Conservation (phyloP, 2,797 vertebrate genomes). For the Chrysocyon brachyurus region DNA sequence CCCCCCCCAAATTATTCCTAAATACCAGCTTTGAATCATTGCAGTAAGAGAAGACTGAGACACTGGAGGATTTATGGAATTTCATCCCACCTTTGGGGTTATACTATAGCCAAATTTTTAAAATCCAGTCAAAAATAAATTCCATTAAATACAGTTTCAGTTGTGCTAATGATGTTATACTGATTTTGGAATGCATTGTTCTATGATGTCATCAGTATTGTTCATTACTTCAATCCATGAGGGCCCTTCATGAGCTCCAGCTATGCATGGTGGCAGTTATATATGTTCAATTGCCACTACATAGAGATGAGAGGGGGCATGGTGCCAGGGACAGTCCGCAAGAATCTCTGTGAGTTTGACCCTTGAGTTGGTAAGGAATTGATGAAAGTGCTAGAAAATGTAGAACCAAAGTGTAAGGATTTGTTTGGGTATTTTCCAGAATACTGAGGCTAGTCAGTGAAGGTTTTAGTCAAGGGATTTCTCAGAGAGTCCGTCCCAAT, state of each 20-base stretch:
- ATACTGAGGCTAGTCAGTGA: background rate
- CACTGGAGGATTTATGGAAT: background rate
- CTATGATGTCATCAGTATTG: background rate
- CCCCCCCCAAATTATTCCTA: background rate
- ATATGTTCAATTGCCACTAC: background rate
- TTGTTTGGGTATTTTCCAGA: background rate
- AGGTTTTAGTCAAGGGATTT: background rate
- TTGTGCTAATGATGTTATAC: background rate
- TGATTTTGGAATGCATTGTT: background rate
- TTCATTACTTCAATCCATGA: background rate
- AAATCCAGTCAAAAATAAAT: background rate
- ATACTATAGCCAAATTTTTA: background rate
- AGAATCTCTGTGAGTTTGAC: background rate
- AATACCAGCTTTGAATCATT: conserved; percentile 21
- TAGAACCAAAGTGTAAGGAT: background rate
- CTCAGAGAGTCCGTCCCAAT: background rate
- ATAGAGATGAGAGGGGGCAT: background rate
- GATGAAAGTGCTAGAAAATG: background rate
- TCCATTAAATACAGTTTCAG: background rate
- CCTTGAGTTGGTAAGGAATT: background rate
- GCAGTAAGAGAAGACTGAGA: conserved; percentile 24
- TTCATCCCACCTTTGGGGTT: background rate
- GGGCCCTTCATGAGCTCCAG: background rate
- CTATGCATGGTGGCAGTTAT: background rate
- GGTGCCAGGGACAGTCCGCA: background rate